phyloP scores from a whole-genome alignment of 2,797 vertebrate genomes.

The Xenops minutus region DNA sequence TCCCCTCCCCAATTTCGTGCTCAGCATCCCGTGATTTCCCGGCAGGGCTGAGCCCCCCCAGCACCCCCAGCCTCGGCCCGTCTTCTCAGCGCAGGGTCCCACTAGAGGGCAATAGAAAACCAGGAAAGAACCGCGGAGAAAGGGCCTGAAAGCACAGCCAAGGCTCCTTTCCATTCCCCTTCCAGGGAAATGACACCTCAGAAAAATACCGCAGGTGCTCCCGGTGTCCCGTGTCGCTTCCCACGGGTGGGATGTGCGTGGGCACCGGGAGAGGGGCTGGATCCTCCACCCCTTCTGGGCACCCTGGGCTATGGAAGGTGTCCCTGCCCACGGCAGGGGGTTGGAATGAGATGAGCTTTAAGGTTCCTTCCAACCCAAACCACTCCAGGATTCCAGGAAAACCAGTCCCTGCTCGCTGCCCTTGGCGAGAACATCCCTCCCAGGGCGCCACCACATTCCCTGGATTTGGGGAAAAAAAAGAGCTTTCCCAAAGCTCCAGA shows the following conservation, averaged over 20 bases:
- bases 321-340: neutral
- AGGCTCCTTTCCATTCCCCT: neutral
- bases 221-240: neutral
- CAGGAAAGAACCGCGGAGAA: neutral
- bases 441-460: accelerated
- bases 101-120: conserved; percentile 62
- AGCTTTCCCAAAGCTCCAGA: neutral
- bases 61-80: neutral
- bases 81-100: neutral
- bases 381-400: neutral
- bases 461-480: neutral
- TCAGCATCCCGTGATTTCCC: neutral
- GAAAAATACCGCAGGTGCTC: neutral
- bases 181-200: accelerated
- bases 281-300: accelerated
- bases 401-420: neutral
- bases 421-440: neutral
- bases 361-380: neutral
- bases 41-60: neutral
- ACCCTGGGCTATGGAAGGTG: accelerated
- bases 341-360: neutral
- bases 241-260: accelerated
- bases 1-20: neutral
- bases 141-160: neutral
- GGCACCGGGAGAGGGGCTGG: neutral